Evolutionary conservation across 2,797 vertebrate species (phyloP).

Genomic region (Lutjanus argentimaculatus): DNA sequence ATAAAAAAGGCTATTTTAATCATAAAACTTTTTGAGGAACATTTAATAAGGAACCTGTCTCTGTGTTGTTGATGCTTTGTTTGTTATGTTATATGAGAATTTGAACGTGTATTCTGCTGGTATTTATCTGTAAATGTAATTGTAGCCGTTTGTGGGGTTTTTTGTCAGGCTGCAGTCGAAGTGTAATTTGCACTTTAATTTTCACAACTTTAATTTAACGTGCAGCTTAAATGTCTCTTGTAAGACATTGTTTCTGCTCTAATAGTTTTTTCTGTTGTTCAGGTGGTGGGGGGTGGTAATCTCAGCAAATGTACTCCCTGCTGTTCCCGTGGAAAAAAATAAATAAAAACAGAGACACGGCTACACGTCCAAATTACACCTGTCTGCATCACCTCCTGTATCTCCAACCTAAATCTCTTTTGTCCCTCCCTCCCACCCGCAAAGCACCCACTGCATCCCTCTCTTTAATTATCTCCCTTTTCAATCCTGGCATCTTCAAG

Average conservation of each 20-base stretch:
- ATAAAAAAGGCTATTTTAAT: background rate
- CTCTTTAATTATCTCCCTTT: conserved; percentile 83
- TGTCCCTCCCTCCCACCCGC: conserved; percentile 36
- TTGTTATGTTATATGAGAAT: background rate
- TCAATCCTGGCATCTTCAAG: conserved; percentile 81
- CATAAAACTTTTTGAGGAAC: background rate
- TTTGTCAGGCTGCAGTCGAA: background rate
- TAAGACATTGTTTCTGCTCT: conserved; percentile 6
- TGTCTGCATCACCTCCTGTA: conserved; percentile 61
- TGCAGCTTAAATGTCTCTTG: background rate
- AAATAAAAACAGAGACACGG: conserved; percentile 16
- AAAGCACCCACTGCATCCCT: conserved; percentile 63
- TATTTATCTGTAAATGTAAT: conserved; percentile 5
- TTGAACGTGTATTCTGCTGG: background rate
- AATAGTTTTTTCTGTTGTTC: background rate
- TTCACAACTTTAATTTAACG: conserved; percentile 1
- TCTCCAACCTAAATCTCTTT: conserved; percentile 62
- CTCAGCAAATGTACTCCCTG: background rate
- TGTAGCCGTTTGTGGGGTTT: background rate
- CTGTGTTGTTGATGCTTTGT: conserved; percentile 1
- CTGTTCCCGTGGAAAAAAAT: background rate
- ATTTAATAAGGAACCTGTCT: background rate
- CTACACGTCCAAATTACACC: conserved; percentile 42
- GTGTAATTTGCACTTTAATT: background rate
- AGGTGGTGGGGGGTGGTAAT: background rate